Base-by-base conservation (phyloP, 2,113 vertebrate genomes). In the Anarhynchus alexandrinus region DNA sequence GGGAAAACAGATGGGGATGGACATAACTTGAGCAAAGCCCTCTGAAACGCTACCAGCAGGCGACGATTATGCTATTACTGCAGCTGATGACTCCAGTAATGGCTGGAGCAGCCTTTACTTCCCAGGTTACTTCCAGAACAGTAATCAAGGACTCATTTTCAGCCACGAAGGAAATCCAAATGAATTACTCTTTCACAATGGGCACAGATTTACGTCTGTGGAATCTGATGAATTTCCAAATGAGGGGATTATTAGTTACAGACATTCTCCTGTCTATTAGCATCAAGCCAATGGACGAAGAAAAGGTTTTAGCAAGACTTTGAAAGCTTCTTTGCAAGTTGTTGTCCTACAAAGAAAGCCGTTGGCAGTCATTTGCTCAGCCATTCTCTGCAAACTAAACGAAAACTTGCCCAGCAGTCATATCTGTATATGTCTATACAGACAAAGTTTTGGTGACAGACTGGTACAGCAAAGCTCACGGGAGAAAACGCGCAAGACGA, bases 101-200 rank as follows among this genome's bases (percentile, higher is more conserved):
- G 83, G 59, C 69, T 65, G 26, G 77, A 93, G 65, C 82, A 93
- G 96, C 73, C 59, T 87, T 64, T 22, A 87, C 93, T 93, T 94
- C 93, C 96, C 91, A 92, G 91, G 94, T 96, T 94, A 96, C 93
- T 93, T 96, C 90, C 94, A 96, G 73, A 93, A 91, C 45, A 78
- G 85, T 87, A 94, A 96, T 96, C 85, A 93, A 93, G 72, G 85
- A 43, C 59, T 93, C 82, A 90, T 93, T 93, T 90, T 89, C 85
- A 90, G 64, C 47, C 67, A 22, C 61, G 90, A 94, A 78, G 96
- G 82, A 92, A 96, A 96, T 95, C 73, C 69, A 92, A 90, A 96
- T 57, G 45, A 94, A 91, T 89, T 87, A 57, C 72, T 93, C 64
- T 52, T 87, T 89, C 36, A 82, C 54, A 70, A 94, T 32, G 69